Percentiles rank a stretch among this genome's conserved stretches.
Conservation (phyloP, 1,140 invertebrate species). For the Oryctes rhinoceros region DNA sequence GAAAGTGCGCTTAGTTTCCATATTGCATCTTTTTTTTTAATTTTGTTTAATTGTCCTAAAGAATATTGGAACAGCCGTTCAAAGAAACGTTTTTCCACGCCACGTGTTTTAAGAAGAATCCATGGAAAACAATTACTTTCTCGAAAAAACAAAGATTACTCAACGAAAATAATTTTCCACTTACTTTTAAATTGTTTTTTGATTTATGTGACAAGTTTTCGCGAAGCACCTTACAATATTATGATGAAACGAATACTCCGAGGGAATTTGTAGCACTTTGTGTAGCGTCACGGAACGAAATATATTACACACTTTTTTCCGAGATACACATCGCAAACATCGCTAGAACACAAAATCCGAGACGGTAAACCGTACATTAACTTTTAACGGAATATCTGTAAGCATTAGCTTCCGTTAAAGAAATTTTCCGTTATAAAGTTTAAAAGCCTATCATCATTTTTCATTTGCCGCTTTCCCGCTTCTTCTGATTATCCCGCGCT, state of each 20-base stretch:
- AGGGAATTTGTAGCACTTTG: not conserved
- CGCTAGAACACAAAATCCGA: slow-evolving; percentile 12
- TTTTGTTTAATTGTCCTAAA: too few species aligned
- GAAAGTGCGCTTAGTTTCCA: too few species aligned
- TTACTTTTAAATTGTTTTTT: slow-evolving; percentile 18
- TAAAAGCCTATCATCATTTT: slow-evolving; percentile 31
- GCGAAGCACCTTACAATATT: not conserved
- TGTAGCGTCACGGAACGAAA: not conserved
- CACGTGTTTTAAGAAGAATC: not conserved
- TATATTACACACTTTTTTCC: slow-evolving; percentile 17
- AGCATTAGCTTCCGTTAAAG: slow-evolving; percentile 23
- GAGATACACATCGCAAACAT: not conserved
- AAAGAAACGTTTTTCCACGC: not conserved
- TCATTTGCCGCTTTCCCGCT: not conserved
- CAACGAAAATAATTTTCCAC: slow-evolving; percentile 9
- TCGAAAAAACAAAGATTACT: not conserved
- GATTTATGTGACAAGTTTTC: slow-evolving; percentile 23
- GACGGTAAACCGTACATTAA: slow-evolving; percentile 26
- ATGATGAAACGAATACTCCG: slow-evolving; percentile 4
- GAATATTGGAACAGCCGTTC: not conserved
- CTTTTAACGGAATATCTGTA: slow-evolving; percentile 17
- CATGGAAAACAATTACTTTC: slow-evolving; percentile 16
- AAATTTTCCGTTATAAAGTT: slow-evolving; percentile 34
- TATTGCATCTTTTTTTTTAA: too few species aligned
- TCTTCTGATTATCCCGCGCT: not conserved